Conservation (phyloP, 2,888 invertebrate genomes). For the Nymphalis polychloros region DNA sequence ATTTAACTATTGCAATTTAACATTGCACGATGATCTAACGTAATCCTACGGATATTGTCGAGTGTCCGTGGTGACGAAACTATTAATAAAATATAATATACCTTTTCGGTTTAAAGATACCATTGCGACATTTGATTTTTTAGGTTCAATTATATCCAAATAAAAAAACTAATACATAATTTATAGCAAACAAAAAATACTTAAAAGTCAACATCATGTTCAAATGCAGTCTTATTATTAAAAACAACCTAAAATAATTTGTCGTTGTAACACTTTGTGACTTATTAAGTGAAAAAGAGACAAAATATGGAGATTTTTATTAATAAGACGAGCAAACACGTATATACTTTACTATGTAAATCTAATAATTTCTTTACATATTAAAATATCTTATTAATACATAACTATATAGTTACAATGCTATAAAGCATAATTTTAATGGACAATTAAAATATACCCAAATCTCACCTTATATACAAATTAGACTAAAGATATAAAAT, state of each 20-base stretch:
- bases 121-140: too few relatives aligned
- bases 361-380: constrained; percentile 36
- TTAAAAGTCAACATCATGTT: not conserved
- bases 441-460: constrained; percentile 30
- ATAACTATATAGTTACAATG: constrained; percentile 23
- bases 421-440: constrained; percentile 14
- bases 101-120: too few relatives aligned
- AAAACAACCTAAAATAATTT: not conserved
- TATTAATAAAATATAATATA: too few relatives aligned
- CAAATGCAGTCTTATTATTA: not conserved
- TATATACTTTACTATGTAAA: constrained; percentile 36
- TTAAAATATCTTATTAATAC: constrained; percentile 32
- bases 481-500: not conserved
- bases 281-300: not conserved
- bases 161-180: not conserved
- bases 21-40: too few relatives aligned
- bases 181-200: not conserved
- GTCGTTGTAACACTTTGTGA: not conserved
- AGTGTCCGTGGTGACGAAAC: too few relatives aligned
- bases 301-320: not conserved
- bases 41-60: too few relatives aligned
- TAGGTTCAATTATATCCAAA: not conserved
- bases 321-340: not conserved
- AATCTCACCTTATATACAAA: not conserved
- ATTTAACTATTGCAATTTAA: too few relatives aligned